Evolutionary conservation across 2,113 vertebrate species (phyloP), one percentile per base, ranked within the genome.

Genomic region (Microcebus tavaratra): DNA sequence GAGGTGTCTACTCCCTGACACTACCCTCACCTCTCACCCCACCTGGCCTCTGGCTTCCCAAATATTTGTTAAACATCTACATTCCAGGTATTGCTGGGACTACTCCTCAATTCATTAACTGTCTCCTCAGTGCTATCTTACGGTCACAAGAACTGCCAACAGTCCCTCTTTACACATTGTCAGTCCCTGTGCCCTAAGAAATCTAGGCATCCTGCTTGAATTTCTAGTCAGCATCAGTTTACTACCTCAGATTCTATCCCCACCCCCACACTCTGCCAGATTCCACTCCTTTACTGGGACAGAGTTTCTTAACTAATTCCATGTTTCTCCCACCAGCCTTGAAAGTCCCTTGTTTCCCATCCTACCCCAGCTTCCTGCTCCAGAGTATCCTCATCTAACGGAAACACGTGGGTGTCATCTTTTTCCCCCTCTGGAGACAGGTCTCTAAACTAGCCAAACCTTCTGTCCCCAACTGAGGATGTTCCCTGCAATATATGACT

Each of bases 171-270:
- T 78, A 61, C 34, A 55, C 11, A 48, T n/a, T 8, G 34, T 34
- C 50, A 68, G 42, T 73, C 11, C 20, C 84, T 53, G 36, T 34
- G 6, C 15, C 25, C 73, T 45, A 67, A 63, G 73, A 97, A 81
- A 92, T 15, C 4, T 1, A 84, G 55, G 14, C n/a, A 61, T 5
- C 2, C 7, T 36, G 20, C 18, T 27, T n/a, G 39, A 70, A 36
- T 92, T 94, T 91, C 88, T 67, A 85, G 61, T 78, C 76, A 82
- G 57, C 17, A 42, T 55, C 78, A 68, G 68, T 91, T 94, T 89
- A 55, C 48, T 34, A 15, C n/a, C 65, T 94, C 36, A 57, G 72
- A 55, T 73, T 93, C 92, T 21, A 75, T 20, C 3, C 25, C 45
- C 39, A 59, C 3, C 61, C 25, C 57, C 55, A 55, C 21, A 48